Base-by-base conservation (phyloP, 1,140 invertebrate genomes). In the Drepana arcuata region DNA sequence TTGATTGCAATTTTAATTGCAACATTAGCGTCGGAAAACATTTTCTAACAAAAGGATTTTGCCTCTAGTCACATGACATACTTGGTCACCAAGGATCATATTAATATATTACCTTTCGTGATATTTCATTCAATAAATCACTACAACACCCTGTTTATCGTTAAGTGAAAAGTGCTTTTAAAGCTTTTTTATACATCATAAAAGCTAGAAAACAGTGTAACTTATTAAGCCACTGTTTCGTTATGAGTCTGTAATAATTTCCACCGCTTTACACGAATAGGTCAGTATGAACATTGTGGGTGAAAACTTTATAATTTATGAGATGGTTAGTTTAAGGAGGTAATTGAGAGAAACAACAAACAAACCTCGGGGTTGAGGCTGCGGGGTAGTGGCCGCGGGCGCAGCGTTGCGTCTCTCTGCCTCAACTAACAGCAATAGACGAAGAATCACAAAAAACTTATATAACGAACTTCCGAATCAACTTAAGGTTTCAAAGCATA, bases 291-390 rank as follows among this genome's bases (percentile, higher is more conserved):
- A 48, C 50, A 48, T 59, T 59, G 29, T 34, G 41, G 47, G 40
- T 41, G 48, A 36, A 56, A 57, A 60, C 50, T 56, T 61, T 32
- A 34, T 33, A 49, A 58, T 60, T 56, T 62, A 56, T 56, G 42
- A 48, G 35, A 34, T 40, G 49, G 50, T 49, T 52, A 48, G 49
- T 52, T 65, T 64, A 37, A 41, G 52, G 54, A 48, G 29, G 61
- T 66, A 66, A 68, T 60, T 60, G 56, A 50, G 61, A 66, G 64
- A 57, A 66, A 63, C 61, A 71, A 71, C 54, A 63, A 46, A 57
- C 52, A 50, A 53, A 56, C 47, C 51, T 41, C 52, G 24, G 46
- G 39, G 18, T 38, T 29, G 28, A 37, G 41, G 39, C 38, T 27
- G 25, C 23, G 41, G 26, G 27, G 18, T 9, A 9, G 18, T 21